Conservation (phyloP, 2,113 vertebrate species). For the Cromileptes altivelis region DNA sequence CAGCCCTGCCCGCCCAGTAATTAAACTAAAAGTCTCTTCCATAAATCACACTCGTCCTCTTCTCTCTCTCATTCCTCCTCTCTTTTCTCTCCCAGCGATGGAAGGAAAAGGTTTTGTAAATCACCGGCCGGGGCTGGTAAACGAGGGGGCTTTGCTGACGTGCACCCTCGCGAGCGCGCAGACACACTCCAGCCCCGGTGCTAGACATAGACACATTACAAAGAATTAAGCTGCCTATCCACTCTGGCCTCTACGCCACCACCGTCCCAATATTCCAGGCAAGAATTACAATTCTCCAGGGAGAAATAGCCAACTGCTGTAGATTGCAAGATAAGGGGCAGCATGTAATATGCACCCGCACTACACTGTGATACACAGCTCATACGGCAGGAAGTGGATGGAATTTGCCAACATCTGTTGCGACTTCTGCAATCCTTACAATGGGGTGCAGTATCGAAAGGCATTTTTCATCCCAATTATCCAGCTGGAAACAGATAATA, state of each 20-base stretch:
- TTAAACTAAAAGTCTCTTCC: conserved; percentile 86
- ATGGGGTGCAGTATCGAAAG: neutral
- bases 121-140: conserved; percentile 55
- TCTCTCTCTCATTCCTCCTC: conserved; percentile 48
- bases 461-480: conserved; percentile 21
- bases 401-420: conserved; percentile 17
- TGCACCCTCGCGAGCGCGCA: conserved; percentile 11
- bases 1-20: conserved; percentile 78
- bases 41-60: conserved; percentile 81
- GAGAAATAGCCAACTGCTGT: conserved; percentile 36
- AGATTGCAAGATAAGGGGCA: conserved; percentile 43
- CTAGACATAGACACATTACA: conserved; percentile 58
- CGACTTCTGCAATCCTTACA: conserved; percentile 19
- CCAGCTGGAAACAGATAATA: conserved; percentile 18
- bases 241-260: conserved; percentile 35
- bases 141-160: conserved; percentile 31
- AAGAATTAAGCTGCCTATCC: conserved; percentile 71
- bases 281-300: conserved; percentile 49
- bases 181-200: conserved; percentile 34
- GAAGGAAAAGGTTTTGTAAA: conserved; percentile 77
- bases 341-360: conserved; percentile 19
- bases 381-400: neutral
- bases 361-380: conserved; percentile 15
- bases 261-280: conserved; percentile 41
- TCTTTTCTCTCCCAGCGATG: conserved; percentile 52